These are phyloP conservation scores for Ciona savignyi DNA, from an alignment of 23 tunicate species.

Conservation along the genomic window DNA sequence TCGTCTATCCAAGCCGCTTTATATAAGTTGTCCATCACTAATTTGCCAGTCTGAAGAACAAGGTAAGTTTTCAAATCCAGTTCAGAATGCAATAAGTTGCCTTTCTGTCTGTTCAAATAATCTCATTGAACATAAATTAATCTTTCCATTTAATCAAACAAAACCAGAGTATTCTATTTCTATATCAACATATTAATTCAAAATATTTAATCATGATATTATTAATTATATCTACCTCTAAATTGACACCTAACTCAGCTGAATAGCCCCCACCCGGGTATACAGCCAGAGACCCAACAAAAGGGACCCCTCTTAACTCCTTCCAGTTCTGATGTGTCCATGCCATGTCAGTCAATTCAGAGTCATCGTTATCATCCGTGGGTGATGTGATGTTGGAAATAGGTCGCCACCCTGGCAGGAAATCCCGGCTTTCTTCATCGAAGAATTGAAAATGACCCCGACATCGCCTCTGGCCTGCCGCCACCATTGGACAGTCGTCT, in stretches of 20 bases:
- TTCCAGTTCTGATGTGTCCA: slow-evolving; percentile 78
- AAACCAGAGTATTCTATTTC: no score
- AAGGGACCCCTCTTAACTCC: slow-evolving; percentile 86
- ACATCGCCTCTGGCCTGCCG: slow-evolving; percentile 25
- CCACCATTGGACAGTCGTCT: slow-evolving; percentile 62
- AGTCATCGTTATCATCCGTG: slow-evolving; percentile 36
- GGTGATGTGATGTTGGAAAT: slow-evolving; percentile 13
- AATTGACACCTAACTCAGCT: slow-evolving; percentile 96
- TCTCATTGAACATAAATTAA: no score
- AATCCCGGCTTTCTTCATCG: slow-evolving; percentile 44
- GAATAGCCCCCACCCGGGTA: slow-evolving; percentile 96
- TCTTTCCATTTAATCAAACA: no score
- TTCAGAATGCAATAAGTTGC: no score
- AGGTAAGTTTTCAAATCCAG: no score
- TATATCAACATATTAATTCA: no score
- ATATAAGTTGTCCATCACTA: slow-evolving; percentile 39
- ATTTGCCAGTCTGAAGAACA: slow-evolving; percentile 37
- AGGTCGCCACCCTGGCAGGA: slow-evolving; percentile 55
- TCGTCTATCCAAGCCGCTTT: slow-evolving; percentile 74
- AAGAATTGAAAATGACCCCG: slow-evolving; percentile 23
- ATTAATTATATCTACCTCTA: slow-evolving; percentile 36
- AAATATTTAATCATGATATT: no score
- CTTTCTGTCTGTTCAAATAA: no score
- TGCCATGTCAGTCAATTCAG: slow-evolving; percentile 51
- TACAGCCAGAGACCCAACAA: slow-evolving; percentile 54